Base-by-base conservation (phyloP, 2,797 vertebrate genomes). In the Poecilia picta region DNA sequence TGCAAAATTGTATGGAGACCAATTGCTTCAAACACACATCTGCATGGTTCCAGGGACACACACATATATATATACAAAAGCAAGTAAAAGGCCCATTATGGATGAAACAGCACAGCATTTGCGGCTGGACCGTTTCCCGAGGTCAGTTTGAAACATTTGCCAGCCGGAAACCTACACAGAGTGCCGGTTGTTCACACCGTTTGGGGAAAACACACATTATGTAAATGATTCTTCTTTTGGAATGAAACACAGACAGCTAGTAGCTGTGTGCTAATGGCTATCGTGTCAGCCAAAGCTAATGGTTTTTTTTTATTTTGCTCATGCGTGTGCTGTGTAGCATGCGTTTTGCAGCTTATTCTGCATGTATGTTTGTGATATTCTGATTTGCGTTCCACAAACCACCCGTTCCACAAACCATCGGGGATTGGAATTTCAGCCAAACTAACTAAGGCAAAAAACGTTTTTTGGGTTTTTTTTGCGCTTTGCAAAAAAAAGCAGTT, bases 121-220 rank as follows among this genome's bases (percentile, higher is more conserved):
- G 91, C 88, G 70, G 93, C 93, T 95, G 94, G 93, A 93, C 89
- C 91, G 92, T 90, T 94, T 96, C 94, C 91, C 89, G 88, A 95
- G 96, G 96, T 96, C 95, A 96, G 94, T 93, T 94, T 94, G 90
- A 95, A 96, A 95, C 94, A 95, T 95, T 94, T 95, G 94, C 93
- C 92, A 95, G 91, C 92, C 91, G 92, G 91, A 94, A 95, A 94
- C 92, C 91, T 92, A 93, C 93, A 96, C 92, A 95, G 89, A 93
- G 93, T 93, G 91, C 83, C 86, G 88, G 91, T 95, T 95, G 95
- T 95, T 94, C 93, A 93, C 94, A 92, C 85, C 83, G 89, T 93
- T 94, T 94, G 90, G 93, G 93, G 92, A 92, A 95, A 93, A 95
- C 94, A 95, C 91, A 92, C 95, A 96, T 96, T 96, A 96, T 96